Percentiles rank a stretch among this genome's conserved stretches.
Conservation (phyloP, 1,140 invertebrate species). For the Drosophila jambulina region DNA sequence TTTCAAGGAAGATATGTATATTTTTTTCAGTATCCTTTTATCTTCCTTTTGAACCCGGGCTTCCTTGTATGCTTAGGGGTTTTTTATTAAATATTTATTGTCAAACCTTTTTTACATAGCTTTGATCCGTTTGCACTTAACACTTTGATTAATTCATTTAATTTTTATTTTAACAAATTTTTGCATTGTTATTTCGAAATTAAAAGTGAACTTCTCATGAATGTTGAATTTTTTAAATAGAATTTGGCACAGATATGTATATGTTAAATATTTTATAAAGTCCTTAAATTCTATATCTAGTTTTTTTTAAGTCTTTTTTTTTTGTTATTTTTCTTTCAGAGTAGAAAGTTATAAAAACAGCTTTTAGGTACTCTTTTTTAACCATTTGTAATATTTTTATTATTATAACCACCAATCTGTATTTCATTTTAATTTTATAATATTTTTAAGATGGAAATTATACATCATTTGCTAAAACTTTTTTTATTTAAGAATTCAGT, state of each 20-base stretch:
- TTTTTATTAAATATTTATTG: neutral
- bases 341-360: neutral
- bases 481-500: too few relatives aligned
- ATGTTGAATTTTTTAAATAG: neutral
- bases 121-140: neutral
- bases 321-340: neutral
- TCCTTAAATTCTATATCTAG: neutral
- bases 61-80: neutral
- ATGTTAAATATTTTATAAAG: neutral
- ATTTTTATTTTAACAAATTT: too few relatives aligned
- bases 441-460: too few relatives aligned
- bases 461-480: too few relatives aligned
- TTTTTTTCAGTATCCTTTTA: neutral
- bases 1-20: neutral
- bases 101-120: too few relatives aligned
- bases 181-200: neutral
- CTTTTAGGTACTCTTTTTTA: neutral
- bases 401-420: neutral
- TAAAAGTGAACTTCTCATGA: too few relatives aligned
- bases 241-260: neutral
- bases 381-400: neutral
- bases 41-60: neutral
- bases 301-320: neutral
- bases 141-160: neutral
- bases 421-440: neutral